Evolutionary conservation across 2,888 invertebrate genomes (phyloP), one percentile per base, ranked within the genome.

Genomic region (Agonopterix alstromeriana): DNA sequence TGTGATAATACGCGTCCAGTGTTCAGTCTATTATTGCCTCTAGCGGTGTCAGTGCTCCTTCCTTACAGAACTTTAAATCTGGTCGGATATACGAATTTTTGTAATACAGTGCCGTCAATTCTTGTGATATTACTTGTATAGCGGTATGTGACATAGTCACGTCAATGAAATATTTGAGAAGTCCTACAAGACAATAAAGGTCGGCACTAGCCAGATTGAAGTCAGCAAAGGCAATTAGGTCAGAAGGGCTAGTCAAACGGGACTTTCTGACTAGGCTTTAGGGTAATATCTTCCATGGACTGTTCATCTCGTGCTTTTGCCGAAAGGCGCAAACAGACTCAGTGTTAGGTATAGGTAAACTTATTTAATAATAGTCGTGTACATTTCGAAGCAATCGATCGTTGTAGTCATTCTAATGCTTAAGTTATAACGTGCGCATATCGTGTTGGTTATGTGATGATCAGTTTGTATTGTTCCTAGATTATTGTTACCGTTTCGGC

Each of bases 1-100:
- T 88, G 87, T 88, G 88, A 88, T 88, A 88, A 75, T 64, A 68
- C 77, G 74, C 82, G 85, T 85, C 82, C 85, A 87, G 84, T 86
- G 84, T 79, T 78, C 73, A 77, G 70, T 73, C 67, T 60, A 65
- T 66, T 58, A 67, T 61, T 62, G 71, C 63, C 67, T 67, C 60
- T 67, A 62, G 53, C 58, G 54, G 55, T 54, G 60, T 61, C 58
- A 63, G 68, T 71, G 66, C 65, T 65, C 58, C 17, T 57, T 53
- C 52, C 54, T 52, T 51, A 49, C 58, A 57, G 60, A 63, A 64
- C 58, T 62, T 58, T 59, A 43, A 58, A 56, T 70, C 66, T 65
- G 68, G 62, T 68, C 68, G 63, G 61, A 62, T 63, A 65, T 67
- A 73, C 63, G 65, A 72, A 72, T 72, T 70, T 67, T 49, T 59